Conservation (phyloP, 92 coral and sea anemone species). For the Plumapathes pennacea region DNA sequence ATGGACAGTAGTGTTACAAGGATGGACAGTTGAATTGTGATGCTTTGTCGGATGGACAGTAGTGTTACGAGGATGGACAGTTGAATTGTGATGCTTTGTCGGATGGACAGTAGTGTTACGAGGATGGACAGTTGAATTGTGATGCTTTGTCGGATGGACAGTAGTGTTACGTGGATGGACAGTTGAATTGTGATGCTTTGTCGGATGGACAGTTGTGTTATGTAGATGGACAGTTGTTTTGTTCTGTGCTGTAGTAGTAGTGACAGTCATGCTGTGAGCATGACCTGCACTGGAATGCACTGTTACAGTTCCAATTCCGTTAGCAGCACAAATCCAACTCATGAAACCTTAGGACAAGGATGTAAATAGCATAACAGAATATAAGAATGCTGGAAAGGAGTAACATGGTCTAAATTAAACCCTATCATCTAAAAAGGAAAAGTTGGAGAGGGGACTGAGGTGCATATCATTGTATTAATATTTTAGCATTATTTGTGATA, state of each 20-base stretch:
- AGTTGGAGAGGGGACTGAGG: too few relatives aligned
- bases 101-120: slow-evolving; percentile 7
- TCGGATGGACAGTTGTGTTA: neutral
- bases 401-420: too few relatives aligned
- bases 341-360: too few relatives aligned
- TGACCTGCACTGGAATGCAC: too few relatives aligned
- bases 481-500: too few relatives aligned
- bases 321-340: too few relatives aligned
- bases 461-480: too few relatives aligned
- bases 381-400: too few relatives aligned
- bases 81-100: too few relatives aligned
- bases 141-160: neutral
- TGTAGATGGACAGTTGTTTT: neutral
- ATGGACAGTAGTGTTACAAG: neutral
- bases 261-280: neutral
- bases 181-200: neutral
- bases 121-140: slow-evolving; percentile 19
- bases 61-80: neutral
- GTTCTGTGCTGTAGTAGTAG: neutral
- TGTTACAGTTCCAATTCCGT: too few relatives aligned
- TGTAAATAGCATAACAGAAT: too few relatives aligned
- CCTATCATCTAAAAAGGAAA: too few relatives aligned
- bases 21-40: neutral
- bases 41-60: neutral
- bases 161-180: neutral